Evolutionary conservation across 2,797 vertebrate genomes (phyloP).

Genomic region (Parotocinclus haroldoi): DNA sequence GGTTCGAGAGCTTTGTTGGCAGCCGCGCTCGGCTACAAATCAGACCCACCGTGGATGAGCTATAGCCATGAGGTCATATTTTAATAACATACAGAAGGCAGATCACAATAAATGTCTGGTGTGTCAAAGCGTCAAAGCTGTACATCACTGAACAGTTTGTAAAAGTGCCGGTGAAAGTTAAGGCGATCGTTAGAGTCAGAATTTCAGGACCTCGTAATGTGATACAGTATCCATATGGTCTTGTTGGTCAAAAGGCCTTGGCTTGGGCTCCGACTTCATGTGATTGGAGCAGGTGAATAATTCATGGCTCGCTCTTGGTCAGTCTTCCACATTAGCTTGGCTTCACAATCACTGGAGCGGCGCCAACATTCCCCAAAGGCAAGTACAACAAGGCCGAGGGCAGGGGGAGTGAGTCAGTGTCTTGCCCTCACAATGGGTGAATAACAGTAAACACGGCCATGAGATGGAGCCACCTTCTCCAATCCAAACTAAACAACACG

Average conservation of each 20-base stretch:
- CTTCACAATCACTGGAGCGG: constrained; percentile 71
- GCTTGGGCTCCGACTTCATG: no score
- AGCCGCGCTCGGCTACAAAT: constrained; percentile 1
- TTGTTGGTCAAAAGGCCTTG: no score
- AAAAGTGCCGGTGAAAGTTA: no score
- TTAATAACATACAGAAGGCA: background rate
- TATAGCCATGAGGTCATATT: background rate
- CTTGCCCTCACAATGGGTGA: constrained; percentile 37
- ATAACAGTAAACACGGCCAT: constrained; percentile 49
- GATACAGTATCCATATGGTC: no score
- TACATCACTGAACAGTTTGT: no score
- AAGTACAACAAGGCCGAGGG: constrained; percentile 65
- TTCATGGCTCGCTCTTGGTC: constrained; percentile 37
- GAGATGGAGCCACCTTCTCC: constrained; percentile 34
- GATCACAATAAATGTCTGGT: constrained; percentile 41
- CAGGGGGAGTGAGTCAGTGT: constrained; percentile 63
- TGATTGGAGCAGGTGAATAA: no score
- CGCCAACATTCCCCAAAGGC: constrained; percentile 64
- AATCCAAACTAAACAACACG: constrained; percentile 34
- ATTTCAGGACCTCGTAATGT: no score
- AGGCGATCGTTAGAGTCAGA: no score
- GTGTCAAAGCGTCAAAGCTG: no score
- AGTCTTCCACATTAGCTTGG: constrained; percentile 45
- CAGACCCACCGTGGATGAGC: background rate
- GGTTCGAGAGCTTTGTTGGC: background rate